Percentiles rank a stretch among this genome's conserved stretches.
Conservation (phyloP, 2,113 vertebrate species). For the Oceanodroma tethys region DNA sequence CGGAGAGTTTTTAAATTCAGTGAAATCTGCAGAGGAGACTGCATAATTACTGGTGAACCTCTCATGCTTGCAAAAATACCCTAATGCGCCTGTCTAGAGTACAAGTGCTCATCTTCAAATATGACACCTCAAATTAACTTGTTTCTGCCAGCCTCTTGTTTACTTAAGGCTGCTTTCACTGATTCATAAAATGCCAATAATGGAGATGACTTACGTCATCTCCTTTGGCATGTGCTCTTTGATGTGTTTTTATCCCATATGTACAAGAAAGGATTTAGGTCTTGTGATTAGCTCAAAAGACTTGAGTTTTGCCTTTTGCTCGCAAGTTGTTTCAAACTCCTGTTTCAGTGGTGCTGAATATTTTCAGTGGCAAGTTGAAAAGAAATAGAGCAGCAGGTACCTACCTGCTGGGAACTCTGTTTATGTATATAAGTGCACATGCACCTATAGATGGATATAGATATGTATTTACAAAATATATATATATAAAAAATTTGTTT, state of each 20-base stretch:
- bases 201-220: conserved; percentile 19
- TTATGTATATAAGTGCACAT: fast-evolving
- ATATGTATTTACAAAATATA: background rate
- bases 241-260: conserved; percentile 23
- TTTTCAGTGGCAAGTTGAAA: background rate
- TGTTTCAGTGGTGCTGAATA: background rate
- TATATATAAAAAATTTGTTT: background rate
- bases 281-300: conserved; percentile 5
- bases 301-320: background rate
- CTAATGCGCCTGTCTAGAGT: background rate
- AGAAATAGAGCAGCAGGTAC: background rate
- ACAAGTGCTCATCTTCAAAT: conserved; percentile 41
- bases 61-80: background rate
- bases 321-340: background rate
- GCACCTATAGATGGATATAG: background rate
- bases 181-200: conserved; percentile 48
- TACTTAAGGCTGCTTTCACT: conserved; percentile 31
- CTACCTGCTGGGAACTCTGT: background rate
- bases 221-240: conserved; percentile 2
- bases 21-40: background rate
- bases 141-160: conserved; percentile 42
- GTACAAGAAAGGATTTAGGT: background rate
- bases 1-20: background rate
- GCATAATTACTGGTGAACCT: background rate
- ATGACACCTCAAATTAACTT: conserved; percentile 58